Base-by-base conservation (phyloP, 2,888 invertebrate species). In the Cataglyphis livida region DNA sequence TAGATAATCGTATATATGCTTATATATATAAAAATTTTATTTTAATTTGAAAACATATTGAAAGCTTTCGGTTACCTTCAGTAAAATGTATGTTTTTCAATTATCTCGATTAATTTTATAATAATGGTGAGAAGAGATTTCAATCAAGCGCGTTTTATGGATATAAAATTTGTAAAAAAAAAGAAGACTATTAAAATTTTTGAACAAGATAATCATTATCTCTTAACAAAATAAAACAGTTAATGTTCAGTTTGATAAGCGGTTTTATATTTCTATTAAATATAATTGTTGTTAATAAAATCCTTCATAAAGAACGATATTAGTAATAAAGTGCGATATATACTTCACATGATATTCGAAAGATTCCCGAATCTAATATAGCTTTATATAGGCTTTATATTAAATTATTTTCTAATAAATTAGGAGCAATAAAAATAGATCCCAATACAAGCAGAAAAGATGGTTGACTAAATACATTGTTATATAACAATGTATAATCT, bases 91-190 rank as follows among this genome's bases (percentile, higher is more conserved):
- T 28, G n/a, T 28, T 38, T 76, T 15, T 21, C 48, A 32, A 78
- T 18, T 21, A 57, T 21, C 21, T 59, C 21, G 18, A 59, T 18
- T n/a, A 78, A 78, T 78, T 71, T 78, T 44, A 48, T 70, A 44
- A 21, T 32, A 9, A 5, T 38, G 0, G 18, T 5, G 2, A 10
- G 12, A 1, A 6, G 6, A 51, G 9, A 59, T 68, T 32, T 15
- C 28, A 18, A 57, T 12, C 12, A 28, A 5, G 12, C 6, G 18
- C 12, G 25, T 25, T 38, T 64, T 32, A 41, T 35, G 6, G 6
- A 35, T 18, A 10, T 15, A 59, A 12, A 59, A 25, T n/a, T 41
- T 38, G 12, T 9, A 41, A 28, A 44, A 59, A 44, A 78, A 4
- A 1, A 57, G 44, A 7, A 48, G 57, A 41, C 59, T 38, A 1